Conservation (phyloP, 2,113 vertebrate species). For the Amblyornis subalaris region DNA sequence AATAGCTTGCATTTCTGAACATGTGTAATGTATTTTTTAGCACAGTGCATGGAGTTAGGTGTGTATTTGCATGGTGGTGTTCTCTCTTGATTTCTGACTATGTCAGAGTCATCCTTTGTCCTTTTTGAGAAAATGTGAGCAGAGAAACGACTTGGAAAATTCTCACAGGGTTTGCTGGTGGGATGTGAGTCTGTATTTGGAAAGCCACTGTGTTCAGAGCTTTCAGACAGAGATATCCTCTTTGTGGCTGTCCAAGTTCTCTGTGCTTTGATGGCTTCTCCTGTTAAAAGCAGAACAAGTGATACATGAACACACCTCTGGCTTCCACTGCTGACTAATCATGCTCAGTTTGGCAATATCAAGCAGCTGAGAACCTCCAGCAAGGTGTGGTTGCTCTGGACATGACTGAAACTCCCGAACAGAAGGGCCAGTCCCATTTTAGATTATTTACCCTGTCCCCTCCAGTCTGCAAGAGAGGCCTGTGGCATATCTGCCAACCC, state of each 20-base stretch:
- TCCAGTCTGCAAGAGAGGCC: not conserved
- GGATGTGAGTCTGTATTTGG: not conserved
- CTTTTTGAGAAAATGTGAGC: not conserved
- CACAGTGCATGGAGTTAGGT: not conserved
- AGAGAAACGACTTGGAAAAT: not conserved
- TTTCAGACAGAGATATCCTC: not conserved
- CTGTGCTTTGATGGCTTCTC: constrained; percentile 21
- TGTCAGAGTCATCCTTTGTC: not conserved
- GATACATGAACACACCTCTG: not conserved
- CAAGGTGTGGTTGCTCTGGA: not conserved
- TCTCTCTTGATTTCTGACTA: not conserved
- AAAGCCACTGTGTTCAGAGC: not conserved
- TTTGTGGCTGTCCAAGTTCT: not conserved
- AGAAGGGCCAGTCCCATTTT: not conserved
- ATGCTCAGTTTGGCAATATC: not conserved
- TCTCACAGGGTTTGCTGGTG: not conserved
- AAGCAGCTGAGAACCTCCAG: not conserved
- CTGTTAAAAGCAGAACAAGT: constrained; percentile 22
- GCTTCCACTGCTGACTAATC: not conserved
- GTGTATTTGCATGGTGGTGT: not conserved
- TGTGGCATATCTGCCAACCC: not conserved
- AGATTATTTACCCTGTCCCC: not conserved
- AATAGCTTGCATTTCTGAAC: not conserved
- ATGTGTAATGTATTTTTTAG: not conserved
- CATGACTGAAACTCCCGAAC: not conserved